Evolutionary conservation across 2,888 invertebrate species (phyloP).

Genomic region (Steinernema hermaphroditum): DNA sequence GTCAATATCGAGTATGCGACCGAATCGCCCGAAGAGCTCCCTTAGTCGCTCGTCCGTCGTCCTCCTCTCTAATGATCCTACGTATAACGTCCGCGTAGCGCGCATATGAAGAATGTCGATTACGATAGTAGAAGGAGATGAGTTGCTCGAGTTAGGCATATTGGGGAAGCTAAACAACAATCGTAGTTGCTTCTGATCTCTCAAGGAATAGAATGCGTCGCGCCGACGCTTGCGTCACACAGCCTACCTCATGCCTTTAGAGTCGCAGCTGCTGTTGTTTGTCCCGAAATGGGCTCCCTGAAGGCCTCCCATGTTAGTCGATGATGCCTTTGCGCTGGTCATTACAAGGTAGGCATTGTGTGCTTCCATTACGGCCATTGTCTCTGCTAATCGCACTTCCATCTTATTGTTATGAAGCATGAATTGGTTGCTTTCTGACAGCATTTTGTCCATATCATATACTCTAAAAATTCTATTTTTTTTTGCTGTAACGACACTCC

Average conservation of each 20-base stretch:
- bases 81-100: conserved; percentile 44
- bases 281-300: conserved; percentile 26
- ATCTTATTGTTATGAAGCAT: conserved; percentile 21
- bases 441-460: conserved; percentile 23
- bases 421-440: conserved; percentile 20
- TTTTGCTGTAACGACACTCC: not conserved
- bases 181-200: conserved; percentile 24
- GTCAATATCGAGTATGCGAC: conserved; percentile 95
- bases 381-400: conserved; percentile 6
- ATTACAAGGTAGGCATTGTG: conserved; percentile 16
- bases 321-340: conserved; percentile 26
- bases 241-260: conserved; percentile 28
- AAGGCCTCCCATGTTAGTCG: conserved; percentile 29
- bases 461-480: not conserved
- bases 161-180: conserved; percentile 14
- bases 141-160: not conserved
- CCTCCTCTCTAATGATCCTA: conserved; percentile 81
- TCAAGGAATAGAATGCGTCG: not conserved
- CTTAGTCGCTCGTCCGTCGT: conserved; percentile 85
- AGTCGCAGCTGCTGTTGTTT: conserved; percentile 29
- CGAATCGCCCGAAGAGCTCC: conserved; percentile 90
- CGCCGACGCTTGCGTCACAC: not conserved
- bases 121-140: not conserved
- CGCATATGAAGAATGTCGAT: conserved; percentile 9
- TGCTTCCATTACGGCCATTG: conserved; percentile 19